A percentile compares a stretch with the other conserved stretches of the same genome.
phyloP scores from a whole-genome alignment of 1,140 invertebrate genomes.

The Trichonephila clavipes region DNA sequence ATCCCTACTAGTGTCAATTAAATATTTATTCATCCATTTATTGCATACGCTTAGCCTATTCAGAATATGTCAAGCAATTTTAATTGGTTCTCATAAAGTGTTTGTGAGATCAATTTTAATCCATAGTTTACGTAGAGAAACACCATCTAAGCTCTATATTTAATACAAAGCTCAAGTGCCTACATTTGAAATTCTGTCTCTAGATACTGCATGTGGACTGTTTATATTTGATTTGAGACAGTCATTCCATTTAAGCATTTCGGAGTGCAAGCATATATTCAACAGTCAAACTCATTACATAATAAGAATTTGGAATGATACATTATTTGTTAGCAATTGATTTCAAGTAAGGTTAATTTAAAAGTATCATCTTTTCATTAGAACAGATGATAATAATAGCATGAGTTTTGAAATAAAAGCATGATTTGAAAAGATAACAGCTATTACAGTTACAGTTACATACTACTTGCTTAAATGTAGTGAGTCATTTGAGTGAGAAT shows the following conservation, averaged over 20 bases:
- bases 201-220: too few relatives aligned
- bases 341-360: too few relatives aligned
- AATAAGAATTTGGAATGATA: background rate
- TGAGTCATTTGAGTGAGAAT: too few relatives aligned
- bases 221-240: background rate
- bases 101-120: slow-evolving; percentile 4
- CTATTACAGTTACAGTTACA: too few relatives aligned
- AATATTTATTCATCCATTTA: background rate
- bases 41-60: too few relatives aligned
- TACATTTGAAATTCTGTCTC: background rate
- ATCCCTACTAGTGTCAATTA: background rate
- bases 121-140: background rate
- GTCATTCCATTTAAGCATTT: background rate
- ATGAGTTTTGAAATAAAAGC: too few relatives aligned
- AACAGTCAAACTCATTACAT: background rate
- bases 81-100: background rate
- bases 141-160: background rate
- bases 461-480: too few relatives aligned
- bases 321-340: too few relatives aligned
- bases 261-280: background rate
- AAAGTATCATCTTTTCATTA: too few relatives aligned
- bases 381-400: too few relatives aligned
- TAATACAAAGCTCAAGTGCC: background rate
- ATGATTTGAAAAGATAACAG: too few relatives aligned
- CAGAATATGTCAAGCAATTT: background rate